Percentiles rank a stretch among this genome's conserved stretches.
phyloP scores from a whole-genome alignment of 2,888 invertebrate species.

The Trichopoda pennipes region DNA sequence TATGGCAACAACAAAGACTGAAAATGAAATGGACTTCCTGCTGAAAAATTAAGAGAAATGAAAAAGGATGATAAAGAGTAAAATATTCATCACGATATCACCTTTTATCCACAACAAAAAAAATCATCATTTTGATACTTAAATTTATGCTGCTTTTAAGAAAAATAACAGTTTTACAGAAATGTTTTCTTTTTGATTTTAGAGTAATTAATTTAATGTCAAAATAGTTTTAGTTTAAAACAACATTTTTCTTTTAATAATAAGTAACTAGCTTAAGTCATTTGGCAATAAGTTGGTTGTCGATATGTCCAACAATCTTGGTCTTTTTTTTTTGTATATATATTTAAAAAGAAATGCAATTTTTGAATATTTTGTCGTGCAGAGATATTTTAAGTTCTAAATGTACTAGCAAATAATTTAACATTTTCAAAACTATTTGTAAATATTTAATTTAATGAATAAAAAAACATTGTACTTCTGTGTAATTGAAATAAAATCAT shows the following conservation, averaged over 20 bases:
- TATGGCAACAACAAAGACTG: slow-evolving; percentile 85
- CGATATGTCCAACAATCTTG: neutral
- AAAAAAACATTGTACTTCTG: neutral
- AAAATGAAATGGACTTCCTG: slow-evolving; percentile 74
- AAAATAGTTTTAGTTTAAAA: slow-evolving; percentile 15
- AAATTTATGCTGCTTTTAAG: neutral
- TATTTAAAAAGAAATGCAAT: too few relatives aligned
- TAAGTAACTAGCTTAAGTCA: slow-evolving; percentile 32
- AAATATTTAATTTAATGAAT: slow-evolving; percentile 27
- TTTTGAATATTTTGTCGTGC: too few relatives aligned
- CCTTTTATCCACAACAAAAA: neutral
- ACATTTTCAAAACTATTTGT: slow-evolving; percentile 26
- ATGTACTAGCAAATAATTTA: slow-evolving; percentile 14
- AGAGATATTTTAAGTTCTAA: slow-evolving; percentile 1
- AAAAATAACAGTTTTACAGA: slow-evolving; percentile 12
- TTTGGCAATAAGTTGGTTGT: slow-evolving; percentile 13
- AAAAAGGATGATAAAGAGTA: neutral
- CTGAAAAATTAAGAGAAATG: slow-evolving; percentile 71
- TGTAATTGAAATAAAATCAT: slow-evolving; percentile 7
- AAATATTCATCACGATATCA: slow-evolving; percentile 2
- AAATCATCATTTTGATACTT: slow-evolving; percentile 35
- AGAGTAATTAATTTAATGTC: slow-evolving; percentile 7
- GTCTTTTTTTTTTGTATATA: neutral
- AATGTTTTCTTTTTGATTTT: slow-evolving; percentile 23
- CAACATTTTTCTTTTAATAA: slow-evolving; percentile 5